Evolutionary conservation across 2,888 invertebrate genomes (phyloP).

Genomic region (Tenthredo mesomela): DNA sequence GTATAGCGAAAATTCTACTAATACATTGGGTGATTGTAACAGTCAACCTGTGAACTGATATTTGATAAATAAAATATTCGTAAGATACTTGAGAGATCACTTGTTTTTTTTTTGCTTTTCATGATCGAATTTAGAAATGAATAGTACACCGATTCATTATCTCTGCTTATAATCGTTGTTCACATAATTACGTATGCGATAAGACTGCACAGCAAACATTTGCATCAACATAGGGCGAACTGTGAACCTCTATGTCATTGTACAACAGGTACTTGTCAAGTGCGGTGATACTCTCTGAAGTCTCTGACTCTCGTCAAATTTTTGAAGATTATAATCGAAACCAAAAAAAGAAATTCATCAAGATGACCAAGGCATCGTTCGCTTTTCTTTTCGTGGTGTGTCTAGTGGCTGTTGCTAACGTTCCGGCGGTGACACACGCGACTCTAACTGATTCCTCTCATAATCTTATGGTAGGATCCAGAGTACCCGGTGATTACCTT

Average conservation of each 20-base stretch:
- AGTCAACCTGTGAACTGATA: too few species aligned
- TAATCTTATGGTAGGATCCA: conserved; percentile 64
- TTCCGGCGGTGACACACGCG: not conserved
- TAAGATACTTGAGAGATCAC: not conserved
- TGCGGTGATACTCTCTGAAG: not conserved
- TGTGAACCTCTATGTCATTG: not conserved
- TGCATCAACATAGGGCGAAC: conserved; percentile 7
- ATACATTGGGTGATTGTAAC: not conserved
- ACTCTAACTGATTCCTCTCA: conserved; percentile 58
- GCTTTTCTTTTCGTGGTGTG: not conserved
- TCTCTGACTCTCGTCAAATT: not conserved
- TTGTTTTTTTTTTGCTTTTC: not conserved
- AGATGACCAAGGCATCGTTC: conserved; percentile 2
- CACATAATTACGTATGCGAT: not conserved
- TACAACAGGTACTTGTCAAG: not conserved
- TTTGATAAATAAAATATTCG: not conserved
- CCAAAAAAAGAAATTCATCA: not conserved
- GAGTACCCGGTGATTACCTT: conserved; percentile 64
- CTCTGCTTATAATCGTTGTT: not conserved
- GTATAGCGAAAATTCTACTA: not conserved
- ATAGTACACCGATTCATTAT: not conserved
- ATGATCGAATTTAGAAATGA: not conserved
- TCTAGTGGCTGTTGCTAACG: not conserved
- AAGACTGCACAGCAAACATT: not conserved
- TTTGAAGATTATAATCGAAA: not conserved